phyloP scores from a whole-genome alignment of 2,888 invertebrate species.

The Meta bourneti region DNA sequence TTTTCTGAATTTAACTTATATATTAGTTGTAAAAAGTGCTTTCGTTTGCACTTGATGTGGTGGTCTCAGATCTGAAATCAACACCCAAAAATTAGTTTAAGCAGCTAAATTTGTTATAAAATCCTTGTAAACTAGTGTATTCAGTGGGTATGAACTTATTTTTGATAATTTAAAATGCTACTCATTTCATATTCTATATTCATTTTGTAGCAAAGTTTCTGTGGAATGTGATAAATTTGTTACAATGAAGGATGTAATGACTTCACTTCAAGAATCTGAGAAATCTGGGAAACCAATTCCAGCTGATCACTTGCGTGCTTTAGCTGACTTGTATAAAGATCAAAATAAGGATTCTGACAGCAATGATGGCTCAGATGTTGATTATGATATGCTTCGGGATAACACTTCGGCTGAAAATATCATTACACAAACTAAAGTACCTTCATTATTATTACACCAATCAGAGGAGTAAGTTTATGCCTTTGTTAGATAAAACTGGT shows the following conservation, averaged over 20 bases:
- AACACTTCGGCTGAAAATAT: neutral
- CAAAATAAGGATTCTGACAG: neutral
- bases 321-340: neutral
- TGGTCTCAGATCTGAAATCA: too few species aligned
- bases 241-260: slow-evolving; percentile 4
- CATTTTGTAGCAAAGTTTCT: neutral
- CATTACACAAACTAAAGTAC: neutral
- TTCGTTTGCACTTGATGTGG: too few species aligned
- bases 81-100: too few species aligned
- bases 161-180: too few species aligned
- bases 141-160: too few species aligned
- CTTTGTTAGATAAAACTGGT: too few species aligned
- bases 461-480: too few species aligned
- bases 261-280: slow-evolving; percentile 10
- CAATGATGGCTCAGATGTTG: neutral
- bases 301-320: neutral
- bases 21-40: too few species aligned
- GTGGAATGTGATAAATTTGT: slow-evolving; percentile 6
- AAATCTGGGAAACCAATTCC: slow-evolving; percentile 14
- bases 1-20: too few species aligned
- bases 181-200: too few species aligned
- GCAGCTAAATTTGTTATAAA: too few species aligned
- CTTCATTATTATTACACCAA: neutral
- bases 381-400: neutral
- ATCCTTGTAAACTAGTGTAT: too few species aligned